Base-by-base conservation (phyloP, 2,888 invertebrate species). In the Cephonodes hylas region DNA sequence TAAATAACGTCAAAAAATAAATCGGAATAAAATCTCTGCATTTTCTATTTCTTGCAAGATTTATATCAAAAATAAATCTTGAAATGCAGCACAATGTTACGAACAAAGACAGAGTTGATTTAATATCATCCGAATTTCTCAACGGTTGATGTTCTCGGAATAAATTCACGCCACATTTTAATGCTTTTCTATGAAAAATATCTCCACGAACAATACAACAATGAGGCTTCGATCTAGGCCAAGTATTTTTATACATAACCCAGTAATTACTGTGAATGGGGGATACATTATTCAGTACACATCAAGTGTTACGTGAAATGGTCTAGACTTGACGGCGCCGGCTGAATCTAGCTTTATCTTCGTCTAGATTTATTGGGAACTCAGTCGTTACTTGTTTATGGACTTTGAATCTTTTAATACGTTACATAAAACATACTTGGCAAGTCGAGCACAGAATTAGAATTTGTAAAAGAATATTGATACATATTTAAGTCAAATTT, bases 171-270 rank as follows among this genome's bases (percentile, higher is more conserved):
- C 42, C 48, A 53, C 8, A 27, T 27, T 27, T 48, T 25, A 25
- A 48, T 13, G 46, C 5, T 46, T 46, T n/a, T 8, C 25, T 27
- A 53, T 27, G 27, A 53, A 31, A 48, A 15, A 27, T 15, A 20
- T 48, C 15, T 53, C 27, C 15, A 18, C 18, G 27, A 53, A 53
- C 27, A 48, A 48, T 25, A 48, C 48, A 48, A 48, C 48, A 53
- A 53, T 53, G 27, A 53, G 27, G 25, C 48, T 48, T 48, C 48
- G 23, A 48, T 48, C 27, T 53, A 27, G 48, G 48, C 8, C 48
- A 27, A 27, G 27, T n/a, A 46, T 46, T 46, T 27, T 53, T 53
- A 31, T 27, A n/a, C 15, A 27, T 48, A 10, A 15, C 15, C 10
- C 53, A 27, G 10, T 18, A 31, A 53, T 31, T 10, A 18, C 27